Percentiles rank a stretch among this genome's conserved stretches.
phyloP scores from a whole-genome alignment of 1,140 invertebrate genomes.

The Bursaphelenchus mucronatus region DNA sequence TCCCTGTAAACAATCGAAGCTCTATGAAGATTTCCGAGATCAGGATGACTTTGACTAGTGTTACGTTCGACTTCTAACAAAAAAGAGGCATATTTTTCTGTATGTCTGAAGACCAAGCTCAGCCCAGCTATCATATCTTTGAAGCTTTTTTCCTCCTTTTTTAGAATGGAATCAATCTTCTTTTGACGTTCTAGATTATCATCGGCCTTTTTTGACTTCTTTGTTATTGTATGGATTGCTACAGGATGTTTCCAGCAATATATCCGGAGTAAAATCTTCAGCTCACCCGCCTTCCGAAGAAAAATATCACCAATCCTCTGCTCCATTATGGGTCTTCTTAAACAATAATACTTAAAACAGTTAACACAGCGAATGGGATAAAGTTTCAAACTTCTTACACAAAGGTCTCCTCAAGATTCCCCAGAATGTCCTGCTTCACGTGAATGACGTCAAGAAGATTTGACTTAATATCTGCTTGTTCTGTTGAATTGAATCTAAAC shows the following conservation, averaged over 20 bases:
- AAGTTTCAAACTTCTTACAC: constrained; percentile 2
- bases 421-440: constrained; percentile 13
- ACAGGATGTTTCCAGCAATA: constrained; percentile 88
- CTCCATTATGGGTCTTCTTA: constrained; percentile 62
- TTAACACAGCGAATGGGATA: background rate
- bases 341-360: constrained; percentile 5
- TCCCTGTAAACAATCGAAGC: constrained; percentile 89
- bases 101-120: constrained; percentile 84
- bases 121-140: constrained; percentile 83
- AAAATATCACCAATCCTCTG: constrained; percentile 86
- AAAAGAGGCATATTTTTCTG: constrained; percentile 81
- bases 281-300: constrained; percentile 75
- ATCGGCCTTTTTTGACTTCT: too few species aligned
- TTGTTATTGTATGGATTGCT: constrained; percentile 67
- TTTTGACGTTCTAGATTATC: too few species aligned
- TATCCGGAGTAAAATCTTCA: constrained; percentile 77
- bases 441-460: constrained; percentile 23
- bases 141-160: constrained; percentile 72
- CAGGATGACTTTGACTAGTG: constrained; percentile 79
- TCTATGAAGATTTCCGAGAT: constrained; percentile 89
- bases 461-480: background rate
- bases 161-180: constrained; percentile 68
- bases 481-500: too few species aligned
- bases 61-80: constrained; percentile 89
- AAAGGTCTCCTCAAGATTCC: constrained; percentile 17